phyloP scores from a whole-genome alignment of 2,888 invertebrate genomes.

The Cantharis lateralis region DNA sequence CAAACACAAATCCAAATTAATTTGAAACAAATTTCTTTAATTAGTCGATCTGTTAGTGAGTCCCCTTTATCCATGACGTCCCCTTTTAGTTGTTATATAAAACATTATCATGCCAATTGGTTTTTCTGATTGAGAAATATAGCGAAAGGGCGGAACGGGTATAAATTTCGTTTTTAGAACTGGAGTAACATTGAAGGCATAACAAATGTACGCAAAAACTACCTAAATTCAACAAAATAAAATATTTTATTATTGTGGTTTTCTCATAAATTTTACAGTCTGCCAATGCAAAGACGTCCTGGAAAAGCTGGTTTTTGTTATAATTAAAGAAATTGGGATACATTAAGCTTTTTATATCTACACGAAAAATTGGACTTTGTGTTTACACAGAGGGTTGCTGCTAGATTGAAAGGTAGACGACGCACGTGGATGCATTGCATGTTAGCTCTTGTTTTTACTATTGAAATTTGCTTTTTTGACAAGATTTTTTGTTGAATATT shows the following conservation, averaged over 20 bases:
- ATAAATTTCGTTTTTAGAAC: constrained; percentile 48
- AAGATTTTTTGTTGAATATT: background rate
- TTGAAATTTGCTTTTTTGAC: background rate
- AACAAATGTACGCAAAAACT: constrained; percentile 54
- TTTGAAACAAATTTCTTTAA: constrained; percentile 47
- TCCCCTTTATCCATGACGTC: constrained; percentile 43
- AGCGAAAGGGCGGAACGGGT: constrained; percentile 47
- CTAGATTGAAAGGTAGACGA: background rate
- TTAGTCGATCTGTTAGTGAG: constrained; percentile 51
- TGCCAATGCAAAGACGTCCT: constrained; percentile 31
- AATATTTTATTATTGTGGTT: constrained; percentile 52
- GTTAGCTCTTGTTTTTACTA: background rate
- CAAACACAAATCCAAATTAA: constrained; percentile 39
- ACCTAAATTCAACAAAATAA: constrained; percentile 50
- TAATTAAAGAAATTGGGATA: background rate
- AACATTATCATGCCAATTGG: constrained; percentile 51
- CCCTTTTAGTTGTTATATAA: constrained; percentile 47
- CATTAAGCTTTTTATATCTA: background rate
- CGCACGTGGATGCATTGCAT: background rate
- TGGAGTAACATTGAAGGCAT: constrained; percentile 49
- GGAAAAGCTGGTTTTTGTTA: background rate
- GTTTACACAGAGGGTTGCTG: background rate
- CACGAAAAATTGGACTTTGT: background rate
- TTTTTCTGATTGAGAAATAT: constrained; percentile 49
- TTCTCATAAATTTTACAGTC: constrained; percentile 47